These are phyloP conservation scores for Arrhamphus sclerolepis DNA, from an alignment of 2,797 vertebrate species.

Conservation along the genomic window DNA sequence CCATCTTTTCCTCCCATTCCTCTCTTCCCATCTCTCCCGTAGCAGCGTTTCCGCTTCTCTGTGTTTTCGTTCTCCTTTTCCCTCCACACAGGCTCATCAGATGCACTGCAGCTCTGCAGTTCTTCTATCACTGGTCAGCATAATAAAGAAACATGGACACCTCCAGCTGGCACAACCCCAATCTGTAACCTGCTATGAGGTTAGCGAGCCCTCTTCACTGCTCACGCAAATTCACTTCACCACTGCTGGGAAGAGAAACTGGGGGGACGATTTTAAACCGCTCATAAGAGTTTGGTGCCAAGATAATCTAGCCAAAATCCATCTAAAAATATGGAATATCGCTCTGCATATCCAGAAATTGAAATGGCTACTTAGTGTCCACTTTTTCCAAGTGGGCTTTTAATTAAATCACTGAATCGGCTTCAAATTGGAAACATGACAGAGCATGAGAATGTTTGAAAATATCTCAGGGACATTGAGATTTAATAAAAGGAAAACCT, in stretches of 20 bases:
- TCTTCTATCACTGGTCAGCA: conserved; percentile 62
- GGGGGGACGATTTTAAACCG: neutral
- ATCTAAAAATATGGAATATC: conserved; percentile 48
- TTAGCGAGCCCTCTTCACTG: conserved; percentile 39
- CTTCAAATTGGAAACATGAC: conserved; percentile 77
- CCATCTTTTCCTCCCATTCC: conserved; percentile 45
- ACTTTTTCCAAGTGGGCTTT: conserved; percentile 71
- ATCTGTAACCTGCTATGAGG: conserved; percentile 53
- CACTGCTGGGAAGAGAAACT: conserved; percentile 17
- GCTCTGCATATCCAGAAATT: conserved; percentile 46
- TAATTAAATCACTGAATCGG: conserved; percentile 78
- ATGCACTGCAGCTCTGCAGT: conserved; percentile 66
- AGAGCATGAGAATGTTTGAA: conserved; percentile 72
- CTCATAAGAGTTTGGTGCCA: conserved; percentile 6
- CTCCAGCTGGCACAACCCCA: conserved; percentile 21
- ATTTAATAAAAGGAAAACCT: conserved; percentile 80
- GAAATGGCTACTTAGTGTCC: conserved; percentile 74
- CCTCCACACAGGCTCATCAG: conserved; percentile 44
- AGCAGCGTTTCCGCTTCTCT: conserved; percentile 51
- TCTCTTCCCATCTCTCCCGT: conserved; percentile 50
- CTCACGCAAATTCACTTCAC: conserved; percentile 30
- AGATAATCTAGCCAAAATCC: conserved; percentile 35
- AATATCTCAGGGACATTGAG: conserved; percentile 80
- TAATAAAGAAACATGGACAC: conserved; percentile 77
- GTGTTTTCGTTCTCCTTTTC: neutral